phyloP scores from a whole-genome alignment of 2,888 invertebrate species.

The Nemotelus nigrinus region DNA sequence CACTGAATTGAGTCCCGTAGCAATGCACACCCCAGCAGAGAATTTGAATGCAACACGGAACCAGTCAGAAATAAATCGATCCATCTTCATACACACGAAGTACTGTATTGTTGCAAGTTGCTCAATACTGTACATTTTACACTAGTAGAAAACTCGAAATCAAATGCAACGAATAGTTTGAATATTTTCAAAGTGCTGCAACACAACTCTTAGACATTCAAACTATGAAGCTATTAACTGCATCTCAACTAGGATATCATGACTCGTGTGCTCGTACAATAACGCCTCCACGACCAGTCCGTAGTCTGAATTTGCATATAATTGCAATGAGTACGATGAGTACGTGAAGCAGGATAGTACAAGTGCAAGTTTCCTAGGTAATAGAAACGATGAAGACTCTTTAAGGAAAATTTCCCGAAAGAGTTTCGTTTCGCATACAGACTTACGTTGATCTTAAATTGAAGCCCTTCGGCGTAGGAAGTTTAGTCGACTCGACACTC shows the following conservation, averaged over 20 bases:
- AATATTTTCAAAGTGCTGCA: too few relatives aligned
- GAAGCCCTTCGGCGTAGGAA: slow-evolving; percentile 22
- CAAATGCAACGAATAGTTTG: too few relatives aligned
- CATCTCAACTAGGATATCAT: slow-evolving; percentile 7
- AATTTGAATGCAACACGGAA: not conserved
- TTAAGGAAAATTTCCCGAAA: slow-evolving; percentile 10
- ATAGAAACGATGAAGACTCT: slow-evolving; percentile 7
- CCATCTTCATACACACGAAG: too few relatives aligned
- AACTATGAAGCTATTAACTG: not conserved
- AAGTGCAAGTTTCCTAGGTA: slow-evolving; percentile 19
- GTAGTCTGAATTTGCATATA: slow-evolving; percentile 36
- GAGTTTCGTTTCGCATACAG: not conserved
- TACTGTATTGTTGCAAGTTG: too few relatives aligned
- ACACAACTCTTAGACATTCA: too few relatives aligned
- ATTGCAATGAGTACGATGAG: slow-evolving; percentile 20
- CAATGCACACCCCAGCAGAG: too few relatives aligned
- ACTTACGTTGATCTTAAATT: slow-evolving; percentile 6
- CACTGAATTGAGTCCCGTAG: not conserved
- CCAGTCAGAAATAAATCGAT: not conserved
- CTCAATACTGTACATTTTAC: too few relatives aligned
- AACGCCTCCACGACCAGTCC: slow-evolving; percentile 28
- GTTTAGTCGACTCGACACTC: not conserved
- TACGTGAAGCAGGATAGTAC: not conserved
- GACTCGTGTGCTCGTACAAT: slow-evolving; percentile 17
- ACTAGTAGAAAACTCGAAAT: too few relatives aligned